Conservation (phyloP, 2,888 invertebrate genomes). For the Drosophila falleni region DNA sequence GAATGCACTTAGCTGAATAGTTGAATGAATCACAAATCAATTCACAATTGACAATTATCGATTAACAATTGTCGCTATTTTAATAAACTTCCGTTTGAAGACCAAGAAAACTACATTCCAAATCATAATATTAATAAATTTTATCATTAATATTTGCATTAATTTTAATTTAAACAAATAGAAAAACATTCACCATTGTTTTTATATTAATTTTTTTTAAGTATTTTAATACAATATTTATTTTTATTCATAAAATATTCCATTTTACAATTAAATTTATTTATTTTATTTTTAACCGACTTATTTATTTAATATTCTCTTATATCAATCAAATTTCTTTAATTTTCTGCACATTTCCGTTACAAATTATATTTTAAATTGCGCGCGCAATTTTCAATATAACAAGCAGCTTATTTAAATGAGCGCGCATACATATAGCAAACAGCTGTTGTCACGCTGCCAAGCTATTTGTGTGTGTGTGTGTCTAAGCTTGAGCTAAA, state of each 20-base stretch:
- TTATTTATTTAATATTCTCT: no score
- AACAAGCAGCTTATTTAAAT: background rate
- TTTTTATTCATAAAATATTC: background rate
- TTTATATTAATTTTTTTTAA: no score
- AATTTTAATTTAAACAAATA: no score
- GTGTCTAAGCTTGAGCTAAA: conserved; percentile 3
- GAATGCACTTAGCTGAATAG: background rate
- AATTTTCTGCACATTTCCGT: background rate
- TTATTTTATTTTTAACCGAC: no score
- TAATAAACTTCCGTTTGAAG: background rate
- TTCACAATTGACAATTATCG: background rate
- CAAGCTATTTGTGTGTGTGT: background rate
- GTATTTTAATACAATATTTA: background rate
- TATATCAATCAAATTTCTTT: no score
- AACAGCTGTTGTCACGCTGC: background rate
- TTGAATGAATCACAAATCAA: conserved; percentile 16
- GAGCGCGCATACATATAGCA: background rate
- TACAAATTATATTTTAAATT: background rate
- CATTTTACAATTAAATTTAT: background rate
- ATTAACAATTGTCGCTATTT: background rate
- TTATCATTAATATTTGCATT: background rate
- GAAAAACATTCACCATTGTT: no score
- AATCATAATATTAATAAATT: background rate
- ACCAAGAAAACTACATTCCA: background rate
- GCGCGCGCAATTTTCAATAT: background rate